Evolutionary conservation across 2,113 vertebrate genomes (phyloP), one percentile per base, ranked within the genome.

Genomic region (Alosa alosa): DNA sequence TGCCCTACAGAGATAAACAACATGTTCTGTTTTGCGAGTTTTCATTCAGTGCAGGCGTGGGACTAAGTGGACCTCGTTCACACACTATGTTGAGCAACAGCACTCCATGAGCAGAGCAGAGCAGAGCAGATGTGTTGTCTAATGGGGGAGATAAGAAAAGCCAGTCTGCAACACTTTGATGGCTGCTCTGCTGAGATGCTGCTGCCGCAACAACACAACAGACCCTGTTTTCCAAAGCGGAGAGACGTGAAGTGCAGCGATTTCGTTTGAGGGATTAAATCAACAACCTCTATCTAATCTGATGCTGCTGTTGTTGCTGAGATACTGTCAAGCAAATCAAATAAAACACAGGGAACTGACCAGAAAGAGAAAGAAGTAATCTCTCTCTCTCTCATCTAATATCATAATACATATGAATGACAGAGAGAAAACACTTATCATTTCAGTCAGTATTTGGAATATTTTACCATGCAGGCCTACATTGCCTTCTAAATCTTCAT

Each of bases 301-400:
- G 72, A 11, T 78, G 72, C 9, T 31, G 13, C 72, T 78, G 36
- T 25, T 72, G 64, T 36, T 78, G 72, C 36, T 36, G 31, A 78
- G 72, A 41, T 15, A 15, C 72, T 78, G 72, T 78, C 72, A 78
- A 78, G 8, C 31, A 78, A 78, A 78, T 78, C 72, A 78, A 78
- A 78, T 78, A 39, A 17, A 78, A 78, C 72, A 78, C 31, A 78
- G 11, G 39, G 13, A 78, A 78, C 10, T 78, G 72, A 78, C 72
- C 72, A 39, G 36, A 78, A 5, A 78, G 1, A 36, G 36, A 36
- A 13, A 31, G n/a, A 75, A 25, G n/a, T 68, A 0, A n/a, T n/a
- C 60, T 68, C 57, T 60, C 57, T 68, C 60, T 68, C 22, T 68
- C n/a, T 68, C 60, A 44, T 44, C 41, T 44, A 44, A 44, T 44